phyloP scores from a whole-genome alignment of 2,888 invertebrate genomes.

The Odontothrips loti region DNA sequence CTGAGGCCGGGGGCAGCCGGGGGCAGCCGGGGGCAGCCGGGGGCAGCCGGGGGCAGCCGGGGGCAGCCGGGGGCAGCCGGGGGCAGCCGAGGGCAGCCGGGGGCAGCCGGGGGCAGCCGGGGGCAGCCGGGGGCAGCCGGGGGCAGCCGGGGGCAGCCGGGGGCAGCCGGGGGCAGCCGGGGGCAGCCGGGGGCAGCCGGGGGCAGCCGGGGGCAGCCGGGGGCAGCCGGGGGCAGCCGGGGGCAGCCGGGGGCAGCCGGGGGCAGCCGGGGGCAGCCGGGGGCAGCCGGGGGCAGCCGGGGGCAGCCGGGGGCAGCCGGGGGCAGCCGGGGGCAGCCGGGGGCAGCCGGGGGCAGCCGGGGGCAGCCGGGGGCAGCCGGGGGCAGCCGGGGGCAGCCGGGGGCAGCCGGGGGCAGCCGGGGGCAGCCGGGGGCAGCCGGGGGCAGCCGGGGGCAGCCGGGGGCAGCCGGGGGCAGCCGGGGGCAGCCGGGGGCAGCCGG shows the following conservation, averaged over 20 bases:
- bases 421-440: neutral
- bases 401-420: neutral
- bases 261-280: neutral
- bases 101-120: neutral
- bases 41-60: neutral
- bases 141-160: neutral
- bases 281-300: neutral
- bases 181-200: neutral
- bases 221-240: neutral
- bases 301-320: neutral
- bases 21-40: neutral
- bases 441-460: neutral
- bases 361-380: neutral
- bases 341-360: neutral
- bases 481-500: neutral
- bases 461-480: neutral
- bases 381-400: neutral
- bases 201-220: neutral
- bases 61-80: neutral
- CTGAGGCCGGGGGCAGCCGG: neutral
- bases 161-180: neutral
- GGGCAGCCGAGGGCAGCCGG: neutral
- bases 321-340: neutral
- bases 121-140: neutral
- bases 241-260: neutral